phyloP scores from a whole-genome alignment of 2,888 invertebrate species.

The Ypsolopha scabrella region DNA sequence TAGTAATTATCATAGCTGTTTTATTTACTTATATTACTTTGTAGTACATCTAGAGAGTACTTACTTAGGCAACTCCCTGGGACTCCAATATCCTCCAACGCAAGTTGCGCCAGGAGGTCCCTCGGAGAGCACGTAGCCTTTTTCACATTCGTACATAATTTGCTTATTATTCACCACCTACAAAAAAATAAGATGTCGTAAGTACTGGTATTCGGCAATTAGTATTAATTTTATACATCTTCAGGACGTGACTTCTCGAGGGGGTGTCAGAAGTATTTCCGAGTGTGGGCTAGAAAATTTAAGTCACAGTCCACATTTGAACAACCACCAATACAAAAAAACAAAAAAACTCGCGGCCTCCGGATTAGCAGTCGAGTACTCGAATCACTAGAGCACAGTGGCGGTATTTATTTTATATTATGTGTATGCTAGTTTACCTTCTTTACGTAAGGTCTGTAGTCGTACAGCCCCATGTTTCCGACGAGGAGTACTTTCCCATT shows the following conservation, averaged over 20 bases:
- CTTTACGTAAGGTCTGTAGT: conserved; percentile 93
- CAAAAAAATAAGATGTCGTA: conserved; percentile 7
- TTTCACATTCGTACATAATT: conserved; percentile 96
- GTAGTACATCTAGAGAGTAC: conserved; percentile 7
- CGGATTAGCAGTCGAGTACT: no score
- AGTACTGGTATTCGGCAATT: neutral
- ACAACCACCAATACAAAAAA: no score
- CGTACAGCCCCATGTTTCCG: conserved; percentile 96
- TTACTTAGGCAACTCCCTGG: conserved; percentile 84
- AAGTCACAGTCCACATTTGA: no score
- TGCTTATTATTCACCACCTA: conserved; percentile 89
- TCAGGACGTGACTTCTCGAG: no score
- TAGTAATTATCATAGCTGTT: no score
- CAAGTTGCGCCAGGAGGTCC: conserved; percentile 96
- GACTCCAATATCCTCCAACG: conserved; percentile 94
- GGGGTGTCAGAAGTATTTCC: no score
- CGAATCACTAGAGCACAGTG: neutral
- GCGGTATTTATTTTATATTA: neutral
- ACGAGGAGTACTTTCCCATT: conserved; percentile 93
- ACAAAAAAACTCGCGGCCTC: no score
- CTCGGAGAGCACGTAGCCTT: conserved; percentile 87
- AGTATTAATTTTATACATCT: no score
- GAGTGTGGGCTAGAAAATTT: no score
- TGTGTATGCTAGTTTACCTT: conserved; percentile 68
- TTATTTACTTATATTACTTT: no score